Evolutionary conservation across 2,797 vertebrate species (phyloP), one percentile per base, ranked within the genome.

Genomic region (Mus caroli): DNA sequence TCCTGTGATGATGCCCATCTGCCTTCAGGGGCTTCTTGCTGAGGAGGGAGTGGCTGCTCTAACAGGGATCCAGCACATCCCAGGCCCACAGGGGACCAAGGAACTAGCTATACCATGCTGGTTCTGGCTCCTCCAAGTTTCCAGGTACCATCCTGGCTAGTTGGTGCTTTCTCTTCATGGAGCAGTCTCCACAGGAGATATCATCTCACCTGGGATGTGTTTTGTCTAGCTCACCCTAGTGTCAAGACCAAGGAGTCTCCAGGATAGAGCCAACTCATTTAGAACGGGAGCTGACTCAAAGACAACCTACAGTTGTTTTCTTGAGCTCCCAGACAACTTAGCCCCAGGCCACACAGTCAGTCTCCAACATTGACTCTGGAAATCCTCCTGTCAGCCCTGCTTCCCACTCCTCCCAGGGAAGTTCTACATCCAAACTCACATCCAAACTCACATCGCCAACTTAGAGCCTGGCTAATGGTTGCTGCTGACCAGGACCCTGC

Each of bases 81-180:
- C 80, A 62, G 20, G 24, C 60, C 4, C 3, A 0, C 26, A 31
- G 75, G 31, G 6, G 56, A 3, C 0, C 0, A 0, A 12, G 71
- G 37, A 46, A 80, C 62, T 5, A 28, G 6, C n/a, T 3, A 3
- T 1, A 19, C 19, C 6, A 15, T 19, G 37, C 31, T 46, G 52
- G 56, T 78, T 26, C 34, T 6, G 64, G 73, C 52, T 50, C 83
- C 34, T 28, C 52, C 24, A 77, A 24, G 88, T 40, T 12, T 7
- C 7, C 43, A 17, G 88, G 62, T 34, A 0, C 3, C 37, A 40
- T 22, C 14, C 9, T 0, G 2, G n/a, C 54, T 17, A 3, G 64
- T n/a, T 14, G 1, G 69, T n/a, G 14, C 37, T 86, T 62, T 77
- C 3, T 34, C 7, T 54, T 5, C 1, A 3, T 46, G 22, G 56